phyloP scores from a whole-genome alignment of 2,797 vertebrate genomes.

The Peromyscus nudipes region DNA sequence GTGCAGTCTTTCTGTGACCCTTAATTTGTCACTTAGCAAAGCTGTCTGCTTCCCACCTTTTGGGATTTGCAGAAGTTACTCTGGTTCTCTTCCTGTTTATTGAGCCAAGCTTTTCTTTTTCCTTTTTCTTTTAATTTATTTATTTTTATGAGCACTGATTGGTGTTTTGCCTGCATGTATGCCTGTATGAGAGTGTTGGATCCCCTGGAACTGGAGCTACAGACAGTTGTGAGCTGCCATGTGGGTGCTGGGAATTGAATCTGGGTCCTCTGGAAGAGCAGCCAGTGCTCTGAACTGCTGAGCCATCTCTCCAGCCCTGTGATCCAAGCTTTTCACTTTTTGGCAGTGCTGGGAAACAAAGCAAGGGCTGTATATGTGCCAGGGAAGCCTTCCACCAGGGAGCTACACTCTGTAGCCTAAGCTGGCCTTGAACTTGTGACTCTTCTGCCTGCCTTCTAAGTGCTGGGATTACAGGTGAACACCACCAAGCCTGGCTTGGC shows the following conservation, averaged over 20 bases:
- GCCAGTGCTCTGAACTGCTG: no score
- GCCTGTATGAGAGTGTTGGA: no score
- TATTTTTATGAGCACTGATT: no score
- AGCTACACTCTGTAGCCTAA: not conserved
- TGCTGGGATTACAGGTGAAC: not conserved
- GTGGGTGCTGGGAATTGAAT: no score
- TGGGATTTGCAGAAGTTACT: conserved; percentile 12
- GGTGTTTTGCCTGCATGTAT: no score
- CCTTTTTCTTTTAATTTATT: not conserved
- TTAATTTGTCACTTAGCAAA: conserved; percentile 20
- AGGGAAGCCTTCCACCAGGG: no score
- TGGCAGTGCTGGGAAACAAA: not conserved
- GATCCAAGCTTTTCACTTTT: no score
- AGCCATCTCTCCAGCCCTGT: no score
- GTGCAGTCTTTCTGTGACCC: not conserved
- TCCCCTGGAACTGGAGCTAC: no score
- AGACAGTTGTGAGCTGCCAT: no score
- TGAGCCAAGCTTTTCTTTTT: not conserved
- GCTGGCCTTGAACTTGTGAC: not conserved
- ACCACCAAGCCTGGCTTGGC: not conserved
- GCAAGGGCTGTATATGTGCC: not conserved
- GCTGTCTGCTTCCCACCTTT: conserved; percentile 57
- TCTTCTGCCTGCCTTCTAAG: not conserved
- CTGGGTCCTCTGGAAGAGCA: no score
- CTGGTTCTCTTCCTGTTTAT: conserved; percentile 41